phyloP scores from a whole-genome alignment of 1,140 invertebrate genomes.

The Aphaenogaster ashmeadi region DNA sequence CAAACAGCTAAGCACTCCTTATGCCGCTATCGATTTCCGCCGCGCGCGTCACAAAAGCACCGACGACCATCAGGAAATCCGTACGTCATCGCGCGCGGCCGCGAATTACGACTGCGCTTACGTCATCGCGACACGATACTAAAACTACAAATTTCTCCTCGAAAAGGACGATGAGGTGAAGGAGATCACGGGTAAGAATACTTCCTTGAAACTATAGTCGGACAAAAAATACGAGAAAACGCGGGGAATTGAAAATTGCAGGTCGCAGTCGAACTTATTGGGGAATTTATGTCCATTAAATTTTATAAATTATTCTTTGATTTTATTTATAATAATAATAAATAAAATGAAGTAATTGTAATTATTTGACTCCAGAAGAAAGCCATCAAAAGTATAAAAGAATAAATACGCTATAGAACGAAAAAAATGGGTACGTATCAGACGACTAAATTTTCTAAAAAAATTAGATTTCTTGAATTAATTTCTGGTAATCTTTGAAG shows the following conservation, averaged over 20 bases:
- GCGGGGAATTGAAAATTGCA: neutral
- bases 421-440: neutral
- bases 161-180: neutral
- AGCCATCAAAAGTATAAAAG: neutral
- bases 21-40: conserved; percentile 34
- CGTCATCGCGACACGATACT: conserved; percentile 29
- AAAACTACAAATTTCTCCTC: conserved; percentile 27
- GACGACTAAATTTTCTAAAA: neutral
- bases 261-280: neutral
- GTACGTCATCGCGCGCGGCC: conserved; percentile 33
- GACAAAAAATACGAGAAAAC: neutral
- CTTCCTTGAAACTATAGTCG: conserved; percentile 6
- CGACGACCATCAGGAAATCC: conserved; percentile 49
- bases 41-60: conserved; percentile 46
- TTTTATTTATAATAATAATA: neutral
- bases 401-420: neutral
- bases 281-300: neutral
- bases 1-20: conserved; percentile 7
- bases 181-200: neutral
- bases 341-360: neutral
- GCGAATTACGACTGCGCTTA: conserved; percentile 50
- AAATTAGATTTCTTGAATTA: neutral
- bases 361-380: neutral
- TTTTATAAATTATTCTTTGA: neutral
- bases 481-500: neutral